Percentiles rank a stretch among this genome's conserved stretches.
phyloP scores from a whole-genome alignment of 1,140 invertebrate genomes.

The Papilio xuthus region DNA sequence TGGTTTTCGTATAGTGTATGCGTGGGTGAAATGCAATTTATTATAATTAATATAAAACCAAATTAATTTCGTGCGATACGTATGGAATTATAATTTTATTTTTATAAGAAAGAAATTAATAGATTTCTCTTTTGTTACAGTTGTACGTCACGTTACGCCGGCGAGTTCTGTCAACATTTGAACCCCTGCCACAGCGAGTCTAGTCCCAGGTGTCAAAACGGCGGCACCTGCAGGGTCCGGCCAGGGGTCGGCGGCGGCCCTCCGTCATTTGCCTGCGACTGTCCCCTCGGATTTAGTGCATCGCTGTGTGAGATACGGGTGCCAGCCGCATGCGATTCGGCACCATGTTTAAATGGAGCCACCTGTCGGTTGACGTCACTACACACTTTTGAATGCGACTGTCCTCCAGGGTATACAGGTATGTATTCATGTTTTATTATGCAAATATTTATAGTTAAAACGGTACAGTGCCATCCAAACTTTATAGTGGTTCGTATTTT shows the following conservation, averaged over 20 bases:
- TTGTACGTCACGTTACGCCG: constrained; percentile 94
- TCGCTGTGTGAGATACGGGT: constrained; percentile 96
- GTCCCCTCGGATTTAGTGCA: constrained; percentile 95
- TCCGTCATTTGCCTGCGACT: constrained; percentile 92
- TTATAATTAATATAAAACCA: not conserved
- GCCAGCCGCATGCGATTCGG: constrained; percentile 93
- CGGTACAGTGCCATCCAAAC: too few relatives aligned
- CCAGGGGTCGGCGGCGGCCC: constrained; percentile 84
- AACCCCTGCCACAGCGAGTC: constrained; percentile 95
- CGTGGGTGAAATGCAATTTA: not conserved
- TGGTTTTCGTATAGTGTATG: not conserved
- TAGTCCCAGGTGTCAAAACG: constrained; percentile 92
- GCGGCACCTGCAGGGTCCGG: constrained; percentile 92
- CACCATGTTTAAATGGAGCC: constrained; percentile 93
- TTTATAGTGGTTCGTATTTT: too few relatives aligned
- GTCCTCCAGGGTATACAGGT: constrained; percentile 93
- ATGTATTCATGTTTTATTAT: constrained; percentile 56
- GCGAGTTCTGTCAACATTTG: constrained; percentile 95
- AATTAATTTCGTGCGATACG: not conserved
- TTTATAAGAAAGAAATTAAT: not conserved
- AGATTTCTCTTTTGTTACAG: constrained; percentile 85
- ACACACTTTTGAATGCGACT: constrained; percentile 91
- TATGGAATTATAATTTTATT: too few relatives aligned
- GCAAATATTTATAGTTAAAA: too few relatives aligned
- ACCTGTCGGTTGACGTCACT: constrained; percentile 90